Percentiles rank a stretch among this genome's conserved stretches.
Evolutionary conservation across 1,140 invertebrate genomes (phyloP).

Genomic region (Oreohelix idahoensis): DNA sequence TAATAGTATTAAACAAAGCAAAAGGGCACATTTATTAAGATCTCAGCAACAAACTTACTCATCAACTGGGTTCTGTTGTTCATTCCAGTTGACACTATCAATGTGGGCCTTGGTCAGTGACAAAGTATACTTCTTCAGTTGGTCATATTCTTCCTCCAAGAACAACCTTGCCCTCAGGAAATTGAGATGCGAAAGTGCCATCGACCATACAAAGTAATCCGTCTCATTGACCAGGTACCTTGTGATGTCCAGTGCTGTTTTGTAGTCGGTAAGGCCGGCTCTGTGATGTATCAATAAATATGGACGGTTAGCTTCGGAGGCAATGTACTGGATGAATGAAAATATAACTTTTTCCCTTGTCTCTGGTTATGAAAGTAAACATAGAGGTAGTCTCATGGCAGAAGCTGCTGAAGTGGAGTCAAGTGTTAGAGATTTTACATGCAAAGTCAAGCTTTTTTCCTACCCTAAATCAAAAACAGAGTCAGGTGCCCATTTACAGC

Average conservation of each 20-base stretch:
- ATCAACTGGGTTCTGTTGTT: background rate
- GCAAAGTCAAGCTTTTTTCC: too few relatives aligned
- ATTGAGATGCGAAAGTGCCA: conserved; percentile 78
- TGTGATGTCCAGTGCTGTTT: conserved; percentile 80
- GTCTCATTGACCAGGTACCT: conserved; percentile 82
- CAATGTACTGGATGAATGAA: too few relatives aligned
- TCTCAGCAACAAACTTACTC: background rate
- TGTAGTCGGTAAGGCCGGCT: conserved; percentile 81
- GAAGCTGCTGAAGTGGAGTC: too few relatives aligned
- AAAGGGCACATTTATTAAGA: too few relatives aligned
- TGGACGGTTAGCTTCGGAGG: background rate
- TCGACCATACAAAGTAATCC: conserved; percentile 77
- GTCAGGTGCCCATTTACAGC: too few relatives aligned
- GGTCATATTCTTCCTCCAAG: conserved; percentile 34
- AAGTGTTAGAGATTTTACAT: too few relatives aligned
- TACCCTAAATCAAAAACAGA: too few relatives aligned
- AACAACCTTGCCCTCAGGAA: conserved; percentile 38
- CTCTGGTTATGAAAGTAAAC: too few relatives aligned
- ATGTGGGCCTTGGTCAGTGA: background rate
- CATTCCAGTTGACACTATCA: background rate
- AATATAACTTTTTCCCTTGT: too few relatives aligned
- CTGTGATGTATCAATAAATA: conserved; percentile 68
- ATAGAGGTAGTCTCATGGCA: too few relatives aligned
- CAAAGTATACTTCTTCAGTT: conserved; percentile 32
- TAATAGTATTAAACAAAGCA: too few relatives aligned